Percentiles rank a stretch among this genome's conserved stretches.
These are phyloP conservation scores for Noctilio leporinus DNA, from an alignment of 2,113 vertebrate genomes.

Conservation along the genomic window DNA sequence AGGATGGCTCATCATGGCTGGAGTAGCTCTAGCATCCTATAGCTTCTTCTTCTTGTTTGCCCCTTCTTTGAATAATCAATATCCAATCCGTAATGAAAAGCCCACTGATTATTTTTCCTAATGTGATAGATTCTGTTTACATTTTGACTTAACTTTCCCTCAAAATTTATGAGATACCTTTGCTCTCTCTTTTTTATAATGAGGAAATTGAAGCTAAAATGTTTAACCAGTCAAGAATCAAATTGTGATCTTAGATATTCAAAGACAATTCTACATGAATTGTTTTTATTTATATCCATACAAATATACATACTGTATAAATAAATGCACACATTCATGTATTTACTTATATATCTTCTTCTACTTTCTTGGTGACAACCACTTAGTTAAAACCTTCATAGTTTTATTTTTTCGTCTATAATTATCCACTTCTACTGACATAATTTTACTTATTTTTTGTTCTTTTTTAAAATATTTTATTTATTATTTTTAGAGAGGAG, in stretches of 20 bases:
- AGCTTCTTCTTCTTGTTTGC: not conserved
- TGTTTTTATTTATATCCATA: not conserved
- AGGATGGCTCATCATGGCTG: not conserved
- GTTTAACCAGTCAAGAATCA: not conserved
- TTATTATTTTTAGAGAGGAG: too few species aligned
- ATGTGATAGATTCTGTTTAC: not conserved
- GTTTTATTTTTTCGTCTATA: not conserved
- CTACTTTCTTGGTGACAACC: not conserved
- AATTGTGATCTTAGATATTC: not conserved
- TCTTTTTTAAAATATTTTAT: too few species aligned
- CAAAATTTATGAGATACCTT: not conserved
- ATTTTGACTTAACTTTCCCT: not conserved
- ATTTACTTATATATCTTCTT: not conserved
- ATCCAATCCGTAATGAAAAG: not conserved
- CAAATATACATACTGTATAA: not conserved
- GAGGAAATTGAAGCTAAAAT: not conserved
- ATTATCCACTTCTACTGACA: not conserved
- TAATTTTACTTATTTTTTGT: not conserved
- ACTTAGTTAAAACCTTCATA: not conserved
- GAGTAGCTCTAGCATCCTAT: not conserved
- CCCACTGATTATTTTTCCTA: not conserved
- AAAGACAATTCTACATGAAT: not conserved
- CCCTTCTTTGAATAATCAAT: not conserved
- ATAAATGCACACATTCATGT: not conserved
- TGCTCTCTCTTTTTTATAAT: not conserved